Evolutionary conservation across 2,797 vertebrate species (phyloP).

Genomic region (Limnodromus scolopaceus): DNA sequence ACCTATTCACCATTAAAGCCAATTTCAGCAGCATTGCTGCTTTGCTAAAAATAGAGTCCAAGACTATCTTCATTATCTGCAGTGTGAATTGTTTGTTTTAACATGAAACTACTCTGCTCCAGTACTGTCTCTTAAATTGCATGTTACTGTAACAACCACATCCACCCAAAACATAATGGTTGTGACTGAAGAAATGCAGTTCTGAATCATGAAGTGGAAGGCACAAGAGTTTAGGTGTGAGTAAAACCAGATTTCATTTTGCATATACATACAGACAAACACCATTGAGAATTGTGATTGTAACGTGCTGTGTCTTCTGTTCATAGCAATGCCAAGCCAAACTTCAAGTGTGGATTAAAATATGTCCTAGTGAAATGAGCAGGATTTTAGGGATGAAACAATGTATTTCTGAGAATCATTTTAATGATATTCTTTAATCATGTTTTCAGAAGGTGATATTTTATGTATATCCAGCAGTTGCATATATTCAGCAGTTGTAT

Average conservation of each 20-base stretch:
- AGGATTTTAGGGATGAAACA: neutral
- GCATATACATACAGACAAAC: neutral
- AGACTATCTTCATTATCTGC: neutral
- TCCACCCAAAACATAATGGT: neutral
- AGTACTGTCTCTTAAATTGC: neutral
- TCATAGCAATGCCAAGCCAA: neutral
- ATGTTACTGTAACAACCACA: neutral
- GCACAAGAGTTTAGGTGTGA: neutral
- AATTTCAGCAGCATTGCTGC: neutral
- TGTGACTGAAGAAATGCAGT: neutral
- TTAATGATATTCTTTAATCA: neutral
- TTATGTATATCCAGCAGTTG: neutral
- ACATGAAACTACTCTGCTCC: neutral
- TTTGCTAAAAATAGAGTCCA: slow-evolving; percentile 27
- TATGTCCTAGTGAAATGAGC: neutral
- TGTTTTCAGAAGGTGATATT: neutral
- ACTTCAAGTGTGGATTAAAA: neutral
- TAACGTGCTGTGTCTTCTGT: neutral
- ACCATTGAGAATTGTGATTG: neutral
- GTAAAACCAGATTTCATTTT: neutral
- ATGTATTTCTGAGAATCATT: neutral
- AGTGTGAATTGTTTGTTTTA: neutral
- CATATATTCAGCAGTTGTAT: neutral
- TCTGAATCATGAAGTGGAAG: neutral
- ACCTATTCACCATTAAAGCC: neutral